These are phyloP conservation scores for Dermolepida albohirtum DNA, from an alignment of 2,888 invertebrate species.

Conservation along the genomic window DNA sequence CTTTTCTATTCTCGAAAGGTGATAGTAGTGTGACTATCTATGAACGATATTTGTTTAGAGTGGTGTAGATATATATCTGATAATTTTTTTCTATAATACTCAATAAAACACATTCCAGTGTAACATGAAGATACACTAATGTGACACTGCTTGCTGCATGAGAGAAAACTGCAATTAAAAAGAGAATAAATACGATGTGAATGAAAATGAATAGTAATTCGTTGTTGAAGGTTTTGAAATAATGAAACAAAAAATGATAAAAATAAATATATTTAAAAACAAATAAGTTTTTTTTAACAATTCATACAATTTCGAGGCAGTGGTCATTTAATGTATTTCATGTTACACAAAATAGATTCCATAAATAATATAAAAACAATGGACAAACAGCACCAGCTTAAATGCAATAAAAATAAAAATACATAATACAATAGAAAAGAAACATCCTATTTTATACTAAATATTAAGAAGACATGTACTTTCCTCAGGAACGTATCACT, in stretches of 20 bases:
- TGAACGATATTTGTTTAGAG: conserved; percentile 30
- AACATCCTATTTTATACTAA: conserved; percentile 28
- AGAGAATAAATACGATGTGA: neutral
- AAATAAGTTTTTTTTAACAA: conserved; percentile 28
- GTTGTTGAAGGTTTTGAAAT: conserved; percentile 16
- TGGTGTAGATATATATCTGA: conserved; percentile 25
- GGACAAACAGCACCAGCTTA: conserved; percentile 49
- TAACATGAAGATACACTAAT: conserved; percentile 39
- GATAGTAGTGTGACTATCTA: neutral
- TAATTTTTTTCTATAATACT: conserved; percentile 17
- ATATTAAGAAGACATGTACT: conserved; percentile 30
- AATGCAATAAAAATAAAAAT: conserved; percentile 44
- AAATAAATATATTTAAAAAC: conserved; percentile 39
- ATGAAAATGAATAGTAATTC: neutral
- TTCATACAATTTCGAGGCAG: conserved; percentile 23
- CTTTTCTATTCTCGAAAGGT: conserved; percentile 2
- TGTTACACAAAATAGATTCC: conserved; percentile 35
- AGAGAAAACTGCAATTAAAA: conserved; percentile 1
- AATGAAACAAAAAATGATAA: conserved; percentile 23
- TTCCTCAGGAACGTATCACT: conserved; percentile 14
- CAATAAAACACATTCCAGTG: conserved; percentile 34
- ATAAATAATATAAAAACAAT: conserved; percentile 39
- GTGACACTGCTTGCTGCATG: conserved; percentile 21
- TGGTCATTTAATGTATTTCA: conserved; percentile 32
- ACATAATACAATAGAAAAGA: conserved; percentile 39